Base-by-base conservation (phyloP, 2,888 invertebrate genomes). In the Stenichneumon culpator region DNA sequence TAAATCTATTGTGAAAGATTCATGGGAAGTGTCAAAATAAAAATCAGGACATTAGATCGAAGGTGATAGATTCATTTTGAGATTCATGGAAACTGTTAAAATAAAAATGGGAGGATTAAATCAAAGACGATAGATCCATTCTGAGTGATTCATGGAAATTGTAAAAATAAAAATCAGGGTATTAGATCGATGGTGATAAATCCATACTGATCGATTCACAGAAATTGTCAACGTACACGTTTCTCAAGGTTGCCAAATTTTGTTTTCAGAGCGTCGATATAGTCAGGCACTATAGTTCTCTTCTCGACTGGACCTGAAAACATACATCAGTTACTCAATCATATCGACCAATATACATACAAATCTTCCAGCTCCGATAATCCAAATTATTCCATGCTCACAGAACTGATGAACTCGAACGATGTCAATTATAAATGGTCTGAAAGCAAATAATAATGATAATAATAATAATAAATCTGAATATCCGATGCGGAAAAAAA, bases 231-330 rank as follows among this genome's bases (percentile, higher is more conserved):
- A 57, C 92, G 90, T 88, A 95, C 93, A 52, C 95, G 91, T 47
- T 94, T 93, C 89, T 95, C 95, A 87, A 95, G 92, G 84, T 92
- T 92, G 83, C 92, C 90, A 44, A 95, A 91, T 89, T 95, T 95
- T 72, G 94, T 93, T 86, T 93, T 92, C n/a, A 95, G 93, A 39
- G 95, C 94, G 87, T 95, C 94, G 36, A 95, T 92, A 86, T 95
- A 95, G 3, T 94, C 94, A 86, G 94, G 94, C 89, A 94, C 94
- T 65, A 95, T 84, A 39, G 84, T 90, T 85, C 92, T 87, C 83
- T 89, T 89, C 86, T 92, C 90, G 44, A 90, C 89, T 74, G 90
- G 90, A 89, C 92, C 93, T 92, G 63, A 57, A 60, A n/a, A 63
- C 52, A 28, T 91, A 79, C 3, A 11, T 25, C 1, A 25, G 9